Conservation (phyloP, 1,140 invertebrate species). For the Aphidius ervi region DNA sequence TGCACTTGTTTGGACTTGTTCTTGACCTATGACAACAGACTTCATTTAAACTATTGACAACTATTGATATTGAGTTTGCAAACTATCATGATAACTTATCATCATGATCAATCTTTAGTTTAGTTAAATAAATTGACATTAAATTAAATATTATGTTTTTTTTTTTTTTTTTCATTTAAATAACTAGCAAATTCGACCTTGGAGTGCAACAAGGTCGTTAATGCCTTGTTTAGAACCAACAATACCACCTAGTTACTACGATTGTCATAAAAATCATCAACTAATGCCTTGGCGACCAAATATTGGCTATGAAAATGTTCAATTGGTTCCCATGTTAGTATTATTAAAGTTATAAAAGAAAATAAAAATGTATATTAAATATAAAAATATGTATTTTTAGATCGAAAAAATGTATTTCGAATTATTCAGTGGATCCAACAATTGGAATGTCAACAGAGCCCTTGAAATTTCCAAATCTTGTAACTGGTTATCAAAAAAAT, state of each 20-base stretch:
- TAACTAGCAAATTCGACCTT: constrained; percentile 59
- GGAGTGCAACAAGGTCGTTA: constrained; percentile 51
- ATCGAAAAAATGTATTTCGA: constrained; percentile 33
- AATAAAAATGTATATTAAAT: constrained; percentile 1
- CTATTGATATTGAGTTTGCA: too few species aligned
- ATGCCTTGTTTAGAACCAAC: constrained; percentile 39
- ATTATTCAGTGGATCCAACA: constrained; percentile 32
- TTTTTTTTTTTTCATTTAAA: neutral
- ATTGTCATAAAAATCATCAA: constrained; percentile 30
- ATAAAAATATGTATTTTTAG: constrained; percentile 26
- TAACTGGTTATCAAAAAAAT: constrained; percentile 73
- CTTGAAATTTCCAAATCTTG: constrained; percentile 74
- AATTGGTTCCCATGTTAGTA: constrained; percentile 67
- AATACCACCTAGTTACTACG: constrained; percentile 31
- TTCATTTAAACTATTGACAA: too few species aligned
- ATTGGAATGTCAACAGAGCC: constrained; percentile 66
- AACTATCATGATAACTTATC: neutral
- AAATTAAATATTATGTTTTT: neutral
- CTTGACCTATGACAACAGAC: constrained; percentile 4
- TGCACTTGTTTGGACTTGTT: neutral
- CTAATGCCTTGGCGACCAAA: constrained; percentile 73
- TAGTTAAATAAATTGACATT: neutral
- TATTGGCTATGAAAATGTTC: constrained; percentile 70
- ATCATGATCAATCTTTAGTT: neutral
- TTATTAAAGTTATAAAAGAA: constrained; percentile 11